Evolutionary conservation across 1,140 invertebrate species (phyloP).

Genomic region (Mizuhopecten yessoensis): DNA sequence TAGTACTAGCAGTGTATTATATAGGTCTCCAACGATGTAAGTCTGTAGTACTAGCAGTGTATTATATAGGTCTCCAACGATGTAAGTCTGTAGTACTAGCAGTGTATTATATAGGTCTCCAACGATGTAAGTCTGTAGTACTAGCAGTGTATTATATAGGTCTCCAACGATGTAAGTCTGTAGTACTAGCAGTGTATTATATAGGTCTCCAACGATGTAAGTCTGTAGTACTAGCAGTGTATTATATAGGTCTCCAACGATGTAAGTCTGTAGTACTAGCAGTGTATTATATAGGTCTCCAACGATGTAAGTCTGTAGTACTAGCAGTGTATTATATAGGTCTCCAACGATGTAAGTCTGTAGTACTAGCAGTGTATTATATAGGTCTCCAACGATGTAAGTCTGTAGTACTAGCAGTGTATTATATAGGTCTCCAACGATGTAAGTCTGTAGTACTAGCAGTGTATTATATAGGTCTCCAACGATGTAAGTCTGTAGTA

Average conservation of each 20-base stretch:
- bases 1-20: not conserved
- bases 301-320: not conserved
- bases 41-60: not conserved
- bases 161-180: constrained; percentile 63
- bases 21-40: constrained; percentile 62
- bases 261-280: constrained; percentile 56
- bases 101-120: not conserved
- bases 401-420: not conserved
- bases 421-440: constrained; percentile 51
- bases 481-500: not conserved
- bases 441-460: constrained; percentile 57
- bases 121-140: not conserved
- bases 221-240: not conserved
- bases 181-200: not conserved
- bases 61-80: not conserved
- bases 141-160: not conserved
- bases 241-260: constrained; percentile 51
- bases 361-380: not conserved
- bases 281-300: not conserved
- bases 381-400: not conserved
- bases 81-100: not conserved
- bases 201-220: not conserved
- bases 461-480: not conserved
- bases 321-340: not conserved
- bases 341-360: not conserved